phyloP scores from a whole-genome alignment of 2,888 invertebrate genomes.

The Melieria omissa region DNA sequence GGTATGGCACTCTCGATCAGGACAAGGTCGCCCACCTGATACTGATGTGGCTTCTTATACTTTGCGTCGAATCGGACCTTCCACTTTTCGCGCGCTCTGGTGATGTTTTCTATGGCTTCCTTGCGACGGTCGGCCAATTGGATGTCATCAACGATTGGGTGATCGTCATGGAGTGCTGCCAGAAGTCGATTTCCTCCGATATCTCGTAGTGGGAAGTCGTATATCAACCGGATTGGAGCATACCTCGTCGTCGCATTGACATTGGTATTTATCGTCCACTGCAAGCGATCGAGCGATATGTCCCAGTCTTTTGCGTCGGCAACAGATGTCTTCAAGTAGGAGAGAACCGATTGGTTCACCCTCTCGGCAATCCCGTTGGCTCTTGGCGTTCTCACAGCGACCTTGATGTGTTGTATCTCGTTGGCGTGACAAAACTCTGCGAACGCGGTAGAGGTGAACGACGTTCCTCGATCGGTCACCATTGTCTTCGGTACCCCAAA shows the following conservation, averaged over 20 bases:
- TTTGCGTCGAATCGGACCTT: conserved; percentile 32
- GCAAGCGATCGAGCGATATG: conserved; percentile 29
- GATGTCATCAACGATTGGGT: not conserved
- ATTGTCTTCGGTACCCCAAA: conserved; percentile 35
- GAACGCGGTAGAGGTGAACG: conserved; percentile 40
- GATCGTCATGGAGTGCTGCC: conserved; percentile 31
- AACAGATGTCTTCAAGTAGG: conserved; percentile 34
- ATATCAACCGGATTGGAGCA: conserved; percentile 40
- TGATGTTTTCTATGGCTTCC: conserved; percentile 28
- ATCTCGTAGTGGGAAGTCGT: conserved; percentile 40
- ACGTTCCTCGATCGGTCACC: conserved; percentile 39
- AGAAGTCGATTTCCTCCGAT: conserved; percentile 36
- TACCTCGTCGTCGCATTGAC: conserved; percentile 26
- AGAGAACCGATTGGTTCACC: conserved; percentile 34
- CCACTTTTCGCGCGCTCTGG: conserved; percentile 23
- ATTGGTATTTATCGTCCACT: conserved; percentile 22
- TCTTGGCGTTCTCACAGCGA: conserved; percentile 37
- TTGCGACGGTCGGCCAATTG: conserved; percentile 25
- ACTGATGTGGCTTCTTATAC: conserved; percentile 28
- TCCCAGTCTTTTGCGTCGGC: conserved; percentile 38
- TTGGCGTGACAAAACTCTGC: conserved; percentile 22
- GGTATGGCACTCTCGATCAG: conserved; percentile 29
- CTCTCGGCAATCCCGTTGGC: conserved; percentile 41
- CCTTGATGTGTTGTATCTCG: conserved; percentile 40
- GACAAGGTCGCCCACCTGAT: conserved; percentile 29